These are phyloP conservation scores for Danio kyathit DNA, from an alignment of 2,797 vertebrate species.

Conservation along the genomic window DNA sequence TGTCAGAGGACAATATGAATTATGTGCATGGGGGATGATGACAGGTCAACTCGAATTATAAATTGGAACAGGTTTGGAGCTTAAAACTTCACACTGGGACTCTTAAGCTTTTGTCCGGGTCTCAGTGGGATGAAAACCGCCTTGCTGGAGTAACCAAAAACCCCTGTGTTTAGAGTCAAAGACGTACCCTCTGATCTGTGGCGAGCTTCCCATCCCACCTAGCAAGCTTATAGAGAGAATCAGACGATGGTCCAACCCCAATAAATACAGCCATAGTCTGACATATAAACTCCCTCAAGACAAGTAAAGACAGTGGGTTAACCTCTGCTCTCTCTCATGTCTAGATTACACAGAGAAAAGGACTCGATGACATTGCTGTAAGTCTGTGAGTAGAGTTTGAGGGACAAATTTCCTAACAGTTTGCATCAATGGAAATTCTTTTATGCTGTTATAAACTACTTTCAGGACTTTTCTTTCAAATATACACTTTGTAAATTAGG, in stretches of 20 bases:
- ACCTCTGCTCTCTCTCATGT: background rate
- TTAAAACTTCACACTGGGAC: constrained; percentile 24
- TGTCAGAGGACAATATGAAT: constrained; percentile 34
- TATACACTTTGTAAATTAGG: too few species aligned
- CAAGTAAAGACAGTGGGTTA: constrained; percentile 1
- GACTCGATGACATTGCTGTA: background rate
- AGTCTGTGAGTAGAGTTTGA: background rate
- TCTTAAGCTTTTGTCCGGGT: constrained; percentile 35
- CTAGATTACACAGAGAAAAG: constrained; percentile 4
- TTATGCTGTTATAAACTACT: too few species aligned
- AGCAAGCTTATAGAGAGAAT: constrained; percentile 18
- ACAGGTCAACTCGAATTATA: constrained; percentile 43
- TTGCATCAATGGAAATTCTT: too few species aligned
- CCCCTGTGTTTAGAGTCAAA: constrained; percentile 34
- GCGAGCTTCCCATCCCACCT: constrained; percentile 5
- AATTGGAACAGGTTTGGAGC: constrained; percentile 45
- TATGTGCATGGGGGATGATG: constrained; percentile 27
- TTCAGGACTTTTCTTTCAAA: too few species aligned
- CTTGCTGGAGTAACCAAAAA: constrained; percentile 29
- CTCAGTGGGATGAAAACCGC: constrained; percentile 25
- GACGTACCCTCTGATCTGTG: constrained; percentile 30
- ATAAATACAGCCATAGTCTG: constrained; percentile 32
- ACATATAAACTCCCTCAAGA: constrained; percentile 4
- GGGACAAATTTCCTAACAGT: too few species aligned
- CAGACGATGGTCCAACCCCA: constrained; percentile 13